Percentiles rank a stretch among this genome's conserved stretches.
Conservation (phyloP, 2,113 vertebrate genomes). For the Sylvicapra grimmia region DNA sequence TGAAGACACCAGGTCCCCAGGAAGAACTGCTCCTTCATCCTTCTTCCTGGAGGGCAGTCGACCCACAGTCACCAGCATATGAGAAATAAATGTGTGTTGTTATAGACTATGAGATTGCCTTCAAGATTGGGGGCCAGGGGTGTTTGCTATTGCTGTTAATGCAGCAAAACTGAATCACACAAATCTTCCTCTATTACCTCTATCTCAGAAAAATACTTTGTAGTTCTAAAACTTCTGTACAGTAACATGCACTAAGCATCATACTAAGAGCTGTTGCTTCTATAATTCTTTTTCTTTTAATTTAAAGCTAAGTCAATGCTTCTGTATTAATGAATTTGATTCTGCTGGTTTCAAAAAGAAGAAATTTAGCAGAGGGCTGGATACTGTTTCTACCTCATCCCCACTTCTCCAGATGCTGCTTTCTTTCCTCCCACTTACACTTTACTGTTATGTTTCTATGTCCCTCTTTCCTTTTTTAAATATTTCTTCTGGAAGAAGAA, state of each 20-base stretch:
- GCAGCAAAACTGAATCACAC: neutral
- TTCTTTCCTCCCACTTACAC: neutral
- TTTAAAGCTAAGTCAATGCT: neutral
- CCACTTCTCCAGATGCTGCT: neutral
- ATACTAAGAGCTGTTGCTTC: neutral
- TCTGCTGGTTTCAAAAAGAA: neutral
- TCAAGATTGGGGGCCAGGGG: neutral
- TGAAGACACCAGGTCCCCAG: no score
- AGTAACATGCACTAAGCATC: neutral
- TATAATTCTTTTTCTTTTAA: neutral
- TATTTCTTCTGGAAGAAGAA: neutral
- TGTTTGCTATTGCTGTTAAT: neutral
- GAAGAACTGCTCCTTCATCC: neutral
- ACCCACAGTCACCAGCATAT: neutral
- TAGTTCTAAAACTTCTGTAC: neutral
- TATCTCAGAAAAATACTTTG: neutral
- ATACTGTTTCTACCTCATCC: neutral
- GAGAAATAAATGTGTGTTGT: neutral
- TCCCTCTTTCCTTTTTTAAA: neutral
- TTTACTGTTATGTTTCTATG: neutral
- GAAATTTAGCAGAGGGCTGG: neutral
- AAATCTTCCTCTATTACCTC: neutral
- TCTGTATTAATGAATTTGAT: neutral
- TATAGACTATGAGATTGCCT: neutral
- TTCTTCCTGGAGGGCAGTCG: accelerated